These are phyloP conservation scores for Mesorhabditis sp. DNA, from an alignment of 2,888 invertebrate species.

Conservation along the genomic window DNA sequence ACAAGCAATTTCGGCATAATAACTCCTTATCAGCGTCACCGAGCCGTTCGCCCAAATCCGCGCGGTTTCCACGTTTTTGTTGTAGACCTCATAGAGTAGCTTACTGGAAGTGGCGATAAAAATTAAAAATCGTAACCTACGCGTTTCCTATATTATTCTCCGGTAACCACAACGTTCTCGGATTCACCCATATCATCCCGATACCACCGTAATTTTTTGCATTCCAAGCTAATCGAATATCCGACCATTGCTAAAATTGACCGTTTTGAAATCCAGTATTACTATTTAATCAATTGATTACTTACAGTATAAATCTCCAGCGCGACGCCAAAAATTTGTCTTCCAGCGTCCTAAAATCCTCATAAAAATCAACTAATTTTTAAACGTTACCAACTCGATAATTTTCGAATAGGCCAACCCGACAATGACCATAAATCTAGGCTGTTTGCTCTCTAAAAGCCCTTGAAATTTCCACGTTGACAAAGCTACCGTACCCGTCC, in stretches of 20 bases:
- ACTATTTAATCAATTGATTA: no score
- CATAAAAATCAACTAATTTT: no score
- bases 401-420: not conserved
- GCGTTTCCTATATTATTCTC: slow-evolving; percentile 1
- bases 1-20: not conserved
- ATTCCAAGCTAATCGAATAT: slow-evolving; percentile 1
- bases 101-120: not conserved
- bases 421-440: not conserved
- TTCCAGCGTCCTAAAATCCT: no score
- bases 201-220: not conserved
- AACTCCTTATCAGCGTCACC: not conserved
- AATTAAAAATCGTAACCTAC: not conserved
- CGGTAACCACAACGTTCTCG: not conserved
- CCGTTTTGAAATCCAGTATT: not conserved
- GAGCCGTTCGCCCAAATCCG: not conserved
- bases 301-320: no score
- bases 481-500: not conserved
- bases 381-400: not conserved
- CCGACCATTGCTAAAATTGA: slow-evolving; percentile 4
- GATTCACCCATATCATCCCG: not conserved
- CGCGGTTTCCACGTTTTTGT: not conserved
- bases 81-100: not conserved
- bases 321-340: no score
- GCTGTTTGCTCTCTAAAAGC: not conserved
- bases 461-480: not conserved